These are phyloP conservation scores for Hesperophylax magnus DNA, from an alignment of 1,140 invertebrate species.

Conservation along the genomic window DNA sequence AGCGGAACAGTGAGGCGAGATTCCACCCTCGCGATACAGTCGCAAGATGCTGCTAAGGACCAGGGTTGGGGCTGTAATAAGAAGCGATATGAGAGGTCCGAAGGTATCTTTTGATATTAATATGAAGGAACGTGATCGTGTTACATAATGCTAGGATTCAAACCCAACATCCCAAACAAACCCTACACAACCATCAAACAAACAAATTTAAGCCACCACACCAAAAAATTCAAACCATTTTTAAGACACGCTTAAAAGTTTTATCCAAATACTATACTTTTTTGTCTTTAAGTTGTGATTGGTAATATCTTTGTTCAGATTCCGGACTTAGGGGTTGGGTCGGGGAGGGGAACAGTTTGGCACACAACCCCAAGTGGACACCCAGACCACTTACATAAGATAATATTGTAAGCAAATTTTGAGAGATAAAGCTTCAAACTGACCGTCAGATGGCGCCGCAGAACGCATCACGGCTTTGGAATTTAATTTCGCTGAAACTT, in stretches of 20 bases:
- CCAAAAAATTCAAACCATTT: background rate
- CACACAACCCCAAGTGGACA: conserved; percentile 23
- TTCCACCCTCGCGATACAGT: conserved; percentile 30
- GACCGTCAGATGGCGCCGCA: conserved; percentile 54
- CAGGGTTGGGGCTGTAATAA: conserved; percentile 49
- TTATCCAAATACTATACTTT: background rate
- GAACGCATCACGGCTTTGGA: conserved; percentile 39
- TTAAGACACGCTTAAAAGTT: background rate
- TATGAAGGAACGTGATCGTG: conserved; percentile 54
- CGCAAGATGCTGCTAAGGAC: conserved; percentile 43
- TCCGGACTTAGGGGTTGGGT: background rate
- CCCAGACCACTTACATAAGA: conserved; percentile 42
- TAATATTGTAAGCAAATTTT: conserved; percentile 59
- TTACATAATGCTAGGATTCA: conserved; percentile 32
- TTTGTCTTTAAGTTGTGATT: background rate
- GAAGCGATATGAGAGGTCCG: conserved; percentile 56
- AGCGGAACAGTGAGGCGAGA: conserved; percentile 22
- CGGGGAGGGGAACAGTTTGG: conserved; percentile 4
- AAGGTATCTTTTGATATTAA: conserved; percentile 55
- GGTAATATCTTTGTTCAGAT: background rate
- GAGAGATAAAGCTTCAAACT: conserved; percentile 52
- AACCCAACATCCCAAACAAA: background rate
- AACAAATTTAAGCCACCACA: background rate
- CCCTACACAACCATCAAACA: background rate
- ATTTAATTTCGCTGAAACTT: background rate